A percentile compares a stretch with the other conserved stretches of the same genome.
These are phyloP conservation scores for Drosophila sturtevanti DNA, from an alignment of 1,140 invertebrate genomes.

Conservation along the genomic window DNA sequence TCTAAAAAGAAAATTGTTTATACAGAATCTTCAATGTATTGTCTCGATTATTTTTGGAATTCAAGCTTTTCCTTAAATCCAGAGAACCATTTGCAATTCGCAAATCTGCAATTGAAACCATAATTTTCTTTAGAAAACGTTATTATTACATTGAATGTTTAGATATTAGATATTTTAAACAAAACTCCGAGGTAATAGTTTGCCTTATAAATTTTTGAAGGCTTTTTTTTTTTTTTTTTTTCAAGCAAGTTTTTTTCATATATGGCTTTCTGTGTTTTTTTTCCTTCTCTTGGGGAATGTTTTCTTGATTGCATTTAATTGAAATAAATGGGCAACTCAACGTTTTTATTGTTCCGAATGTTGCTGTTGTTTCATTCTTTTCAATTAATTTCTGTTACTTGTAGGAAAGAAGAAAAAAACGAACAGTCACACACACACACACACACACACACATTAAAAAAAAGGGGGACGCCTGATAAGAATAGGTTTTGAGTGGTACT, in stretches of 20 bases:
- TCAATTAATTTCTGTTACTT: conserved; percentile 61
- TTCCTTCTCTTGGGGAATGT: conserved; percentile 26
- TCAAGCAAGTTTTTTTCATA: background rate
- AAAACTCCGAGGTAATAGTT: too few relatives aligned
- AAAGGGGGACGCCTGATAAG: conserved; percentile 31
- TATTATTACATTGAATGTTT: too few relatives aligned
- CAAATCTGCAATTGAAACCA: too few relatives aligned
- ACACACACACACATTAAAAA: conserved; percentile 19
- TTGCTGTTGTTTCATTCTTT: conserved; percentile 31
- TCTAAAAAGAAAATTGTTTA: too few relatives aligned
- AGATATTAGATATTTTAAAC: too few relatives aligned
- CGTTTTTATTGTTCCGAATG: conserved; percentile 49
- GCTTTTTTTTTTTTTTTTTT: background rate
- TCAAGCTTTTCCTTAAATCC: too few relatives aligned
- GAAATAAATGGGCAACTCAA: conserved; percentile 71
- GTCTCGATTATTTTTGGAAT: too few relatives aligned
- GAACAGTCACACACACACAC: background rate
- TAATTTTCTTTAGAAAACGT: too few relatives aligned
- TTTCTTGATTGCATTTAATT: conserved; percentile 79
- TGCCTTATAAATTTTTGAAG: too few relatives aligned
- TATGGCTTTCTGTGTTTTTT: conserved; percentile 20
- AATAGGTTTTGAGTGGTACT: conserved; percentile 21
- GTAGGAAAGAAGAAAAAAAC: conserved; percentile 4
- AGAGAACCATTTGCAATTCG: too few relatives aligned
- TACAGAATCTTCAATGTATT: too few relatives aligned